Conservation (phyloP, 2,888 invertebrate species). For the Drosophila hamatofila region DNA sequence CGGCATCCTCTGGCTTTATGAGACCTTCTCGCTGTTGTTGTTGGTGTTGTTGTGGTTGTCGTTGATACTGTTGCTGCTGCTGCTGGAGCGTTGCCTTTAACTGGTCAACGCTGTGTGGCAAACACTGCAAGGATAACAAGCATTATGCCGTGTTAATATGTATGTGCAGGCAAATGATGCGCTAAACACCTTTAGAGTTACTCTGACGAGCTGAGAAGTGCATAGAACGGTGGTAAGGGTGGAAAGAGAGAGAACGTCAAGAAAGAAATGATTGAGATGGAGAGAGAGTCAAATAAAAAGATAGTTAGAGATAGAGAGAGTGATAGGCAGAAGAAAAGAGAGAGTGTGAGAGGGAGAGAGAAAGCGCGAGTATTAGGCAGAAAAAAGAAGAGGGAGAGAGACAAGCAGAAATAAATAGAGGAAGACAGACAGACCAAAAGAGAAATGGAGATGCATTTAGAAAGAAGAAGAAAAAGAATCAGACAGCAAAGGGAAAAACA, state of each 20-base stretch:
- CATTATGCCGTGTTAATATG: not conserved
- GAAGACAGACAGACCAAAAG: not conserved
- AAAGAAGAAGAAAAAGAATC: no score
- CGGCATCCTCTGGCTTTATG: constrained; percentile 59
- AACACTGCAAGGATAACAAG: constrained; percentile 29
- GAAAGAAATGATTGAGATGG: not conserved
- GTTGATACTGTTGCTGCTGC: constrained; percentile 4
- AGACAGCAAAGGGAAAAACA: no score
- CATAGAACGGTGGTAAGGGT: no score
- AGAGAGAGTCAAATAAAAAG: no score
- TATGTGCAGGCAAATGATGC: not conserved
- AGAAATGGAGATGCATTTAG: no score
- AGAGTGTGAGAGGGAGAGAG: no score
- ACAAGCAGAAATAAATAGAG: not conserved
- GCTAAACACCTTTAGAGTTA: no score
- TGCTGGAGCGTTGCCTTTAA: not conserved
- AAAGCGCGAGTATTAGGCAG: not conserved
- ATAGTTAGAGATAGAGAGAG: no score
- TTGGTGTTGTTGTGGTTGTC: not conserved
- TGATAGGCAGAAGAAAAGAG: not conserved
- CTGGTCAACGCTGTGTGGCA: constrained; percentile 20
- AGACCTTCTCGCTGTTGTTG: constrained; percentile 1
- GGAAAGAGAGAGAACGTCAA: no score
- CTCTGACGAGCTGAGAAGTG: not conserved
- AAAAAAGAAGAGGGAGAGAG: no score